Evolutionary conservation across 2,888 invertebrate species (phyloP), one percentile per base, ranked within the genome.

Genomic region (Cosmia trapezina): DNA sequence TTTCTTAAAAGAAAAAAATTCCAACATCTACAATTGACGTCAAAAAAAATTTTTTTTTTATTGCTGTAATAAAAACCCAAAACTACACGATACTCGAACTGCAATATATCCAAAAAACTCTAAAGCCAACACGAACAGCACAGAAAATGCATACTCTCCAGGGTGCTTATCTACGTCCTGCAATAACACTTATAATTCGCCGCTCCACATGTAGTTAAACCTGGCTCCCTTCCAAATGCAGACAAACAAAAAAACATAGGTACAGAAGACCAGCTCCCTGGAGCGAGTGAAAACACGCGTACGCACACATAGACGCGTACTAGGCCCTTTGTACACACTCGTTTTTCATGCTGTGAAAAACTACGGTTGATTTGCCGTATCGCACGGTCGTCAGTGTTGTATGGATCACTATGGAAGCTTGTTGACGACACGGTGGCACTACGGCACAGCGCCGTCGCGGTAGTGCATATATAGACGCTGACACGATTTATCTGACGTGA

Each of bases 181-280:
- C 70, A 71, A 72, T 79, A 80, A 81, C 70, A 81, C 41, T 70
- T 62, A 81, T 70, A 62, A 78, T 78, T 67, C 61, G n/a, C 63
- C 37, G 57, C 63, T 64, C 45, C 12, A 28, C 51, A 64, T 78
- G 60, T 66, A 78, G 69, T 75, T 57, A 45, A 78, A 73, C 65
- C 73, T 82, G 81, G 83, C 81, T 60, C 9, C 19, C 62, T 51
- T 63, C 81, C 81, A 82, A 76, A 59, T 22, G 2, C 17, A 45
- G 22, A 28, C 8, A 1, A 51, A 54, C 60, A 54, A 5, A 12
- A 12, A 53, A 6, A 60, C 1, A 49, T 33, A 12, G 8, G 2
- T 7, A 41, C 60, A 61, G 69, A 69, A 76, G 33, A 8, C 19
- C 14, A 1, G 5, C 9, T 73, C 1, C 1, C 19, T 8, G 17